Evolutionary conservation across 2,797 vertebrate genomes (phyloP).

Genomic region (Neosilurus mollespiculum): DNA sequence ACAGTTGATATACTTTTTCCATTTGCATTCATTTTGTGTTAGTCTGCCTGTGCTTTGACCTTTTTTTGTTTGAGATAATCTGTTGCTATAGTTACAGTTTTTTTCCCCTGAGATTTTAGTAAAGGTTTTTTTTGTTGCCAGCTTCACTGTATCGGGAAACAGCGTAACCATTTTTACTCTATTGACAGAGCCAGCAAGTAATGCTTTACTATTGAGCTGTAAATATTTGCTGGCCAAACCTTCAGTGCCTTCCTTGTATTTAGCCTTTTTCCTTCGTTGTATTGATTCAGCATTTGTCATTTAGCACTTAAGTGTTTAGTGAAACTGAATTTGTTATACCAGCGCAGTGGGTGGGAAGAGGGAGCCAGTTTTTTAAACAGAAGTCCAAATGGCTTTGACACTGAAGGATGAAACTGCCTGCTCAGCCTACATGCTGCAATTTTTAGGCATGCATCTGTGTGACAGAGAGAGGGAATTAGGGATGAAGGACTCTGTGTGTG

Average conservation of each 20-base stretch:
- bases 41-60: background rate
- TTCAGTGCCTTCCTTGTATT: background rate
- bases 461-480: background rate
- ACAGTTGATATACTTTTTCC: background rate
- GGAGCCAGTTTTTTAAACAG: background rate
- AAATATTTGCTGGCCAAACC: background rate
- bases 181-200: background rate
- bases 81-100: background rate
- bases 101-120: background rate
- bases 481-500: background rate
- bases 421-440: conserved; percentile 22
- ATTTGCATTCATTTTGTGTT: background rate
- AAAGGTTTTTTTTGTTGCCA: background rate
- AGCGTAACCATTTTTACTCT: background rate
- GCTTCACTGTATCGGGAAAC: background rate
- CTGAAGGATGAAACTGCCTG: conserved; percentile 25
- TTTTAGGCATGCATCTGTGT: conserved; percentile 14
- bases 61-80: background rate
- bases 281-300: background rate
- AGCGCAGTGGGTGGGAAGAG: no score
- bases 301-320: background rate
- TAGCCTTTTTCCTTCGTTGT: background rate
- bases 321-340: background rate
- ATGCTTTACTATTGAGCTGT: background rate
- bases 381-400: conserved; percentile 18